These are phyloP conservation scores for Heliocidaris tuberculata DNA, from an alignment of 35 echinoderm and acorn worm genomes.

Conservation along the genomic window DNA sequence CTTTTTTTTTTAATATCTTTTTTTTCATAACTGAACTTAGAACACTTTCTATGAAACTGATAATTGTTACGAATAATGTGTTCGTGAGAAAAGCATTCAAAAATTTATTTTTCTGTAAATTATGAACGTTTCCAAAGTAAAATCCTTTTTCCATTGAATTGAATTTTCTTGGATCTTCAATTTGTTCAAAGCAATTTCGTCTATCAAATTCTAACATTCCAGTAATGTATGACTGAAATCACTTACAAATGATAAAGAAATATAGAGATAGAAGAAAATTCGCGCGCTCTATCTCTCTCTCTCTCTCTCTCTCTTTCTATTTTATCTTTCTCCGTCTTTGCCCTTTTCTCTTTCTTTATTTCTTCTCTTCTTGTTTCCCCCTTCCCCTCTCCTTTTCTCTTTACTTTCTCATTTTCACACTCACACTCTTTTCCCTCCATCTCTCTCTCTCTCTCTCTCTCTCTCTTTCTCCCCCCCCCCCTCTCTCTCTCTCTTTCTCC, in stretches of 20 bases:
- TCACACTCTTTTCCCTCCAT: not conserved
- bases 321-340: not conserved
- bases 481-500: not conserved
- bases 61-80: too few species aligned
- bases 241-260: not conserved
- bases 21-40: too few species aligned
- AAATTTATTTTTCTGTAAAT: too few species aligned
- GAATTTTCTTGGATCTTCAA: not conserved
- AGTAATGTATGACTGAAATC: not conserved
- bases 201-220: not conserved
- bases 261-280: not conserved
- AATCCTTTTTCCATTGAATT: too few species aligned
- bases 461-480: too few species aligned
- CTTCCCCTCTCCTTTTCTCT: not conserved
- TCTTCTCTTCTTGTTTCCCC: too few species aligned
- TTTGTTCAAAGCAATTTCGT: not conserved
- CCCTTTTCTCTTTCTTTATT: not conserved
- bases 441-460: not conserved
- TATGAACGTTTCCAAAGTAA: too few species aligned
- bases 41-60: too few species aligned
- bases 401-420: not conserved
- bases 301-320: not conserved
- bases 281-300: not conserved
- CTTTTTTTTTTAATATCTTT: not conserved
- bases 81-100: too few species aligned